Base-by-base conservation (phyloP, 2,888 invertebrate genomes). In the Chrysolina americana region DNA sequence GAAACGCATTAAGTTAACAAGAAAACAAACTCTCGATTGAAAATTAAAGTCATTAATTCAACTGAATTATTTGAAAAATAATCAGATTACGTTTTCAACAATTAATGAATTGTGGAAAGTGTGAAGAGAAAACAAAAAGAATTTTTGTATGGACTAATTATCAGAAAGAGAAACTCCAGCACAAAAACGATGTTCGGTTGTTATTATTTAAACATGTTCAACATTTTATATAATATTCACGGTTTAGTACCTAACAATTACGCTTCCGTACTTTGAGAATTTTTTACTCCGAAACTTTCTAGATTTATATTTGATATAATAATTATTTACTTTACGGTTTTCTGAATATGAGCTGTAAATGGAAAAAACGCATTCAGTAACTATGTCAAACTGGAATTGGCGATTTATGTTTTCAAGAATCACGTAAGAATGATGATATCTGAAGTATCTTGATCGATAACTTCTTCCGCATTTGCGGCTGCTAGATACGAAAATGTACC, bases 91-190 rank as follows among this genome's bases (percentile, higher is more conserved):
- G 41, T 48, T 23, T 28, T 2, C 11, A 65, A 65, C 65, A 65
- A 83, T 82, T 82, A 81, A 73, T 77, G 78, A 75, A 77, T 76
- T 76, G 80, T 83, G 73, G 83, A 83, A 83, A 84, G 83, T 83
- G 84, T 82, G 81, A 84, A 83, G 82, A 15, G 82, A 82, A 82
- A 84, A 70, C 70, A 79, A 75, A 71, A 72, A 68, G 62, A 70
- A 73, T 74, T 77, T 79, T 76, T 74, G 76, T 77, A 71, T 53
- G 71, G 77, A 81, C 79, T 80, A 80, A 81, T 82, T 78, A 78
- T 79, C 79, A 82, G 82, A 82, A 83, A 81, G 83, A 83, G 83
- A 83, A 84, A 83, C 82, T 82, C 28, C 15, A n/a, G 21, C 59
- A 70, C 59, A 68, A 76, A 68, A 80, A 79, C 75, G 77, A 76